Conservation (phyloP, 2,113 vertebrate genomes). For the Hippocampus guttulatus region DNA sequence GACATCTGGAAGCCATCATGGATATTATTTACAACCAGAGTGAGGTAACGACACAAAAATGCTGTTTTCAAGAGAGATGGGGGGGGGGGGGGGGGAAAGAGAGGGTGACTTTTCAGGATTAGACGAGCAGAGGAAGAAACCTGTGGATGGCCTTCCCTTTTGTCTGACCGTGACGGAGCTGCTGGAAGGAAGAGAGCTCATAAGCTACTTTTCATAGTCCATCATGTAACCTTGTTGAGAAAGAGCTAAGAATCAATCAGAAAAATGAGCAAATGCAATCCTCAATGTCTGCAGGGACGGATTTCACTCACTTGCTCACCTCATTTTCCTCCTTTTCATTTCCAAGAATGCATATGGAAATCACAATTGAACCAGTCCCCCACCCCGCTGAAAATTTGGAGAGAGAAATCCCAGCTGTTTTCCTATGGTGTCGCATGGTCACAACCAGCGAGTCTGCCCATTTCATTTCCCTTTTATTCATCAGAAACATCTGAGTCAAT, state of each 20-base stretch:
- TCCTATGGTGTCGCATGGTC: not conserved
- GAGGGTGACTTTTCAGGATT: constrained; percentile 13
- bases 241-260: constrained; percentile 16
- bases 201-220: constrained; percentile 29
- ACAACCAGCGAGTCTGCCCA: not conserved
- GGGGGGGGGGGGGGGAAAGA: not conserved
- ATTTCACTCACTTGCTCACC: not conserved
- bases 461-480: constrained; percentile 22
- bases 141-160: constrained; percentile 34
- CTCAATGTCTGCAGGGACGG: too few relatives aligned
- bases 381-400: not conserved
- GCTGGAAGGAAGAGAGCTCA: constrained; percentile 4
- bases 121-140: constrained; percentile 22
- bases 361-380: not conserved
- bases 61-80: constrained; percentile 53
- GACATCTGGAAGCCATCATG: constrained; percentile 77
- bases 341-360: not conserved
- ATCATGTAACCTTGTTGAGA: constrained; percentile 18
- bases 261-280: constrained; percentile 17
- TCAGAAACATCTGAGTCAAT: constrained; percentile 15
- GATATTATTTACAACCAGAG: constrained; percentile 68
- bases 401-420: constrained; percentile 3
- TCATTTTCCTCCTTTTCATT: not conserved
- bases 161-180: not conserved
- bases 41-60: constrained; percentile 76